phyloP scores from a whole-genome alignment of 2,113 vertebrate species.

The Prochilodus magdalenae region DNA sequence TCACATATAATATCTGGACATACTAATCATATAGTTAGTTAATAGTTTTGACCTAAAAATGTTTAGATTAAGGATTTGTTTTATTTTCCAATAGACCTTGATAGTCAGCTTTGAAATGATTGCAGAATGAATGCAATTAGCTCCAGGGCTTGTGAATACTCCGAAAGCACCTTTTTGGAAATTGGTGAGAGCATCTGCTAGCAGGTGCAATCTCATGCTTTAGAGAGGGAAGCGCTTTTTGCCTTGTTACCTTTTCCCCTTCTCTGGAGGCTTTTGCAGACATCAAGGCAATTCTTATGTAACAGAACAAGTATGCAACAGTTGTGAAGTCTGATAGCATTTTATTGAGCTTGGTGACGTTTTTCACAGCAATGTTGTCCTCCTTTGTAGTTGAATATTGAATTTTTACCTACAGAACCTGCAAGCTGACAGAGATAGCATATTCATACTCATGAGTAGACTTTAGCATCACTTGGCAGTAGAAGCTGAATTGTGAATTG shows the following conservation, averaged over 20 bases:
- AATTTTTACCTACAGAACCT: constrained; percentile 3
- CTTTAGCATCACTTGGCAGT: constrained; percentile 22
- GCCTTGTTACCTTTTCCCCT: not conserved
- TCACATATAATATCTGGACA: not conserved
- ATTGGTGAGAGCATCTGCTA: not conserved
- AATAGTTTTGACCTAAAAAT: not conserved
- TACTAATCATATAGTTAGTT: not conserved
- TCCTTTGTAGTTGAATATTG: not conserved
- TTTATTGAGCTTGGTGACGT: constrained; percentile 6
- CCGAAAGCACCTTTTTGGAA: not conserved
- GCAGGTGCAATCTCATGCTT: constrained; percentile 16
- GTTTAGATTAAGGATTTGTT: not conserved
- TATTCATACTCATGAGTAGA: constrained; percentile 6
- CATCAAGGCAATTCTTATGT: constrained; percentile 52
- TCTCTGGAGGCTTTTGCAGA: constrained; percentile 28
- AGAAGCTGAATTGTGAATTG: not conserved
- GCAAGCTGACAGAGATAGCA: not conserved
- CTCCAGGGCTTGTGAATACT: not conserved
- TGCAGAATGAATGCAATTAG: not conserved
- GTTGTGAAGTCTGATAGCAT: constrained; percentile 35
- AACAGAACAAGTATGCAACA: constrained; percentile 30
- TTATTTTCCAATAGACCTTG: not conserved
- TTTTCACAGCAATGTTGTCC: not conserved
- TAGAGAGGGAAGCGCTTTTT: not conserved
- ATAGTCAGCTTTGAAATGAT: constrained; percentile 1